Conservation (phyloP, 2,113 vertebrate species). For the Ramphastos sulfuratus region DNA sequence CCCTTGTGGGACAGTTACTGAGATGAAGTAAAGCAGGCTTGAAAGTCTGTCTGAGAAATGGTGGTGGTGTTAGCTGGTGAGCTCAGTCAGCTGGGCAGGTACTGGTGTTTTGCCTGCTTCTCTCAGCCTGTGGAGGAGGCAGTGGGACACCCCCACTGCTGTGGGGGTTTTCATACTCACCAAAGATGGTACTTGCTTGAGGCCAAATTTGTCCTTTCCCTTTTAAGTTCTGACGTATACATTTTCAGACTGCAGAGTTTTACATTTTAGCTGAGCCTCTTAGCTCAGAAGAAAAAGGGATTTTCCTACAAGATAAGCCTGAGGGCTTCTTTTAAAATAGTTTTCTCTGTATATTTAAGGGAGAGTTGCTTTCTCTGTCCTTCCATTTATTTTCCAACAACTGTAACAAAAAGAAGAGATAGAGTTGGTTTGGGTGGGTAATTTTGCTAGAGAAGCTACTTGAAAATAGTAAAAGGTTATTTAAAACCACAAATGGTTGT, state of each 20-base stretch:
- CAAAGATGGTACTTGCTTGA: constrained; percentile 26
- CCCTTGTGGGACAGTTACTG: not conserved
- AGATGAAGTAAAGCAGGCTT: constrained; percentile 13
- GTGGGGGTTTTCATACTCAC: not conserved
- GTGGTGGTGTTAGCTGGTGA: not conserved
- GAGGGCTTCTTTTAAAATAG: constrained; percentile 25
- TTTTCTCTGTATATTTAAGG: not conserved
- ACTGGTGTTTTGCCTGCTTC: not conserved
- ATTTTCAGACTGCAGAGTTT: constrained; percentile 35
- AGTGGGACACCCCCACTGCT: not conserved
- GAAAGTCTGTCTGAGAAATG: constrained; percentile 17
- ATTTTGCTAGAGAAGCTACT: constrained; percentile 1
- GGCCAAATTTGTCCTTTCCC: constrained; percentile 44
- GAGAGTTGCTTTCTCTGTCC: not conserved
- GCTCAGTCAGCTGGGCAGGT: not conserved
- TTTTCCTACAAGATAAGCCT: constrained; percentile 19
- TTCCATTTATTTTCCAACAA: constrained; percentile 9
- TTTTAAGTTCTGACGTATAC: constrained; percentile 46
- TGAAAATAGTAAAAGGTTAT: not conserved
- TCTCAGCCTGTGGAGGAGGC: not conserved
- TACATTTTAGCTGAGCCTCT: constrained; percentile 5
- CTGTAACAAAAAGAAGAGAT: not conserved
- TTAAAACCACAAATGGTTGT: not conserved
- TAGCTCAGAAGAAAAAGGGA: constrained; percentile 2
- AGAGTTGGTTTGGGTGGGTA: not conserved